Conservation (phyloP, 2,113 vertebrate species). For the Urocolius indicus region DNA sequence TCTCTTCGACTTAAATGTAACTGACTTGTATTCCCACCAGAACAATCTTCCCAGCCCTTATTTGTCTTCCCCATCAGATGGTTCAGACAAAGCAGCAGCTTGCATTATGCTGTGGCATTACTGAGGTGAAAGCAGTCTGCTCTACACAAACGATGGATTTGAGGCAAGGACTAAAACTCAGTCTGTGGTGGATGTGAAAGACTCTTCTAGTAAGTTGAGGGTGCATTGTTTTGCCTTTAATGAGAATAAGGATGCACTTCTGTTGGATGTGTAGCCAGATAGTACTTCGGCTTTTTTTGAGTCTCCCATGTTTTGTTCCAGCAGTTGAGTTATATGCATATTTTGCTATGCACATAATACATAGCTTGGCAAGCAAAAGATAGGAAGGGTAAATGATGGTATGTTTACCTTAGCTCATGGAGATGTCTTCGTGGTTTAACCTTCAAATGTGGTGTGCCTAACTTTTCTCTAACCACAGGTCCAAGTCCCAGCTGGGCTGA, state of each 20-base stretch:
- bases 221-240: neutral
- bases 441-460: slow-evolving; percentile 57
- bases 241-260: neutral
- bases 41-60: slow-evolving; percentile 2
- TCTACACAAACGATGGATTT: neutral
- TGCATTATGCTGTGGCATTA: neutral
- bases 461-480: slow-evolving; percentile 46
- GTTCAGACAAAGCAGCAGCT: neutral
- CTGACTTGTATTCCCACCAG: slow-evolving; percentile 47
- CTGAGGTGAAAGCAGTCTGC: neutral
- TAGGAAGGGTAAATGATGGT: slow-evolving; percentile 51
- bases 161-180: neutral
- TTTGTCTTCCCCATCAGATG: neutral
- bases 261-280: neutral
- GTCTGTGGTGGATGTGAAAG: neutral
- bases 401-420: slow-evolving; percentile 59
- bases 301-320: slow-evolving; percentile 7
- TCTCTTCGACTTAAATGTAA: slow-evolving; percentile 13
- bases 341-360: slow-evolving; percentile 51
- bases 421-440: slow-evolving; percentile 58
- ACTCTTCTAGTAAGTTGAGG: neutral
- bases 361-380: slow-evolving; percentile 49
- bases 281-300: neutral
- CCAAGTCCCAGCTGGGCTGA: slow-evolving; percentile 51
- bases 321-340: slow-evolving; percentile 9